Evolutionary conservation across 2,113 vertebrate genomes (phyloP), one percentile per base, ranked within the genome.

Genomic region (Rhombomys opimus): DNA sequence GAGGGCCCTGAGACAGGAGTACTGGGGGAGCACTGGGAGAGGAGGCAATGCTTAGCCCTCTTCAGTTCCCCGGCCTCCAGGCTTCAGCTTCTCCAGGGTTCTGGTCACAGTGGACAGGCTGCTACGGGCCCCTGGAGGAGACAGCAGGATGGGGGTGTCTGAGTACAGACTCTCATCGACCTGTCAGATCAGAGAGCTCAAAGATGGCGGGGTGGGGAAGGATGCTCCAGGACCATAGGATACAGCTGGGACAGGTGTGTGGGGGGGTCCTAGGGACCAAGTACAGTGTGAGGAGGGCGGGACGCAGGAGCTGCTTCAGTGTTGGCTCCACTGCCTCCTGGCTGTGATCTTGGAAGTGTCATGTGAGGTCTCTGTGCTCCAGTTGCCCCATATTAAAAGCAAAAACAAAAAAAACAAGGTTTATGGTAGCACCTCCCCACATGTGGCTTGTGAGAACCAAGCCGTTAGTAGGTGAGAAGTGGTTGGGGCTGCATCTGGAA

Each of bases 51-150:
- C 23, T 97, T 63, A 97, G 85, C 57, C 38, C 38, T 97, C 97
- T 35, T 96, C 97, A 3, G 94, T 9, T 1, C 92, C 93, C 18
- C 89, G 89, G 52, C 32, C 59, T 76, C 97, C 97, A 32, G 96
- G 95, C 90, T 98, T 98, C 92, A 98, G 81, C 93, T 95, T 97
- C 94, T 98, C 97, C 96, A 98, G 87, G 38, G 96, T 97, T 80
- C 96, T 96, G 96, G 95, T 97, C 96, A 97, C 97, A 0, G 97
- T 98, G 41, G 97, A 96, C 89, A 98, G 92, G 86, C 94, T 70
- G 87, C 93, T 97, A 27, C 84, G 95, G 61, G 85, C 76, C 82
- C 94, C 98, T 97, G 80, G 46, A 63, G 73, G 84, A 95, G 72
- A 96, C 54, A 96, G 11, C 82, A 94, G 65, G 35, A 91, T 0